Conservation (phyloP, 2,888 invertebrate genomes). For the Mactromeris polynyma region DNA sequence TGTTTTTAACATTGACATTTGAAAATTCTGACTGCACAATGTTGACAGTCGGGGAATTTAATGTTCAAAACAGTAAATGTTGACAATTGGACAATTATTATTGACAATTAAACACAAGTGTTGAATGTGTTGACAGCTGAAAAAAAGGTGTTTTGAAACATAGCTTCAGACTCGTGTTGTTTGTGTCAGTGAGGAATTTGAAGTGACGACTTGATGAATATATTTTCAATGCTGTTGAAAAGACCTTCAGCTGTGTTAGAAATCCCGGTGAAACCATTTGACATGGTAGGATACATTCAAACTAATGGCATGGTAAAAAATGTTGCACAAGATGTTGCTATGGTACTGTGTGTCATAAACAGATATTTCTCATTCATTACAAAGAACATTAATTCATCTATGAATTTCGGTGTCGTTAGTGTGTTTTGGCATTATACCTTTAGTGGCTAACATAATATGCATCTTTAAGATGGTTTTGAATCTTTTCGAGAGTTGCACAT, state of each 20-base stretch:
- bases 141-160: neutral
- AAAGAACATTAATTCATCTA: no score
- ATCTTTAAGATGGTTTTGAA: neutral
- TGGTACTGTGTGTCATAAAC: no score
- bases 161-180: neutral
- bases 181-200: neutral
- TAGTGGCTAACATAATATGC: no score
- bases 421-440: no score
- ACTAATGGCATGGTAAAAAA: neutral
- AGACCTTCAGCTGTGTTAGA: neutral
- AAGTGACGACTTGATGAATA: neutral
- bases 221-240: neutral
- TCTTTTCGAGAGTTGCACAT: neutral
- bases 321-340: neutral
- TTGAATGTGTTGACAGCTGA: neutral
- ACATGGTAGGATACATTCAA: neutral
- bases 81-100: neutral
- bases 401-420: no score
- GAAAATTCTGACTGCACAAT: neutral
- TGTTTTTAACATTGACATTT: no score
- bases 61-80: neutral
- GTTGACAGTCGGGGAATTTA: neutral
- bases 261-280: neutral
- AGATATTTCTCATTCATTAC: no score
- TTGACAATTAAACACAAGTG: neutral